A percentile compares a stretch with the other conserved stretches of the same genome.
Evolutionary conservation across 2,113 vertebrate species (phyloP).

Genomic region (Cololabis saira): DNA sequence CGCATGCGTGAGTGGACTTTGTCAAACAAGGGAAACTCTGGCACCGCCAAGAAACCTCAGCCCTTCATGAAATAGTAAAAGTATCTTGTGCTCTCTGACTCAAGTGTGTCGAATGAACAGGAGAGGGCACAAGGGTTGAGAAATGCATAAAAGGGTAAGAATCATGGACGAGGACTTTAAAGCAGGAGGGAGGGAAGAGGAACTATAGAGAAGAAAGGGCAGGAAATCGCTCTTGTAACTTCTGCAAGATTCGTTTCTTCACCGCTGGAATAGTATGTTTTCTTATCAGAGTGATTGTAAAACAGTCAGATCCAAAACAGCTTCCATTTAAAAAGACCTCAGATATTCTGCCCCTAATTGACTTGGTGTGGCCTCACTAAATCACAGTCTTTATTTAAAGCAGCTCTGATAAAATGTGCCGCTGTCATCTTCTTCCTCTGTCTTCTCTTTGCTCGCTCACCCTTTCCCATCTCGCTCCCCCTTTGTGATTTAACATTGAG

Average conservation of each 20-base stretch:
- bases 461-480: conserved; percentile 46
- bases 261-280: conserved; percentile 47
- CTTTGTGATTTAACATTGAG: conserved; percentile 76
- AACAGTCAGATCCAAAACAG: conserved; percentile 68
- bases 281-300: conserved; percentile 67
- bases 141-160: conserved; percentile 67
- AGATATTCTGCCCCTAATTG: conserved; percentile 74
- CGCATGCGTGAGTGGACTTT: conserved; percentile 53
- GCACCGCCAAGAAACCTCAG: conserved; percentile 53
- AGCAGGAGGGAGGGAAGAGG: conserved; percentile 13
- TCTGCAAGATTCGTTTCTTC: background rate
- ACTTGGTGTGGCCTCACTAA: conserved; percentile 70
- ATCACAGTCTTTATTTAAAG: conserved; percentile 74
- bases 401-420: conserved; percentile 54
- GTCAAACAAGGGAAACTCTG: conserved; percentile 64
- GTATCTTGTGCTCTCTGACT: conserved; percentile 67
- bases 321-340: conserved; percentile 56
- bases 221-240: conserved; percentile 48
- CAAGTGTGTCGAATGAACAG: conserved; percentile 73
- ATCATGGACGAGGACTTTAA: conserved; percentile 39
- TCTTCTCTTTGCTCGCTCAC: conserved; percentile 3
- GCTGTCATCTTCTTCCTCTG: conserved; percentile 24
- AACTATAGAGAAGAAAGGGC: conserved; percentile 18
- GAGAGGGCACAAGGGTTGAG: conserved; percentile 68
- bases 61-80: conserved; percentile 77